Evolutionary conservation across 2,888 invertebrate species (phyloP), one percentile per base, ranked within the genome.

Genomic region (Oligia latruncula): DNA sequence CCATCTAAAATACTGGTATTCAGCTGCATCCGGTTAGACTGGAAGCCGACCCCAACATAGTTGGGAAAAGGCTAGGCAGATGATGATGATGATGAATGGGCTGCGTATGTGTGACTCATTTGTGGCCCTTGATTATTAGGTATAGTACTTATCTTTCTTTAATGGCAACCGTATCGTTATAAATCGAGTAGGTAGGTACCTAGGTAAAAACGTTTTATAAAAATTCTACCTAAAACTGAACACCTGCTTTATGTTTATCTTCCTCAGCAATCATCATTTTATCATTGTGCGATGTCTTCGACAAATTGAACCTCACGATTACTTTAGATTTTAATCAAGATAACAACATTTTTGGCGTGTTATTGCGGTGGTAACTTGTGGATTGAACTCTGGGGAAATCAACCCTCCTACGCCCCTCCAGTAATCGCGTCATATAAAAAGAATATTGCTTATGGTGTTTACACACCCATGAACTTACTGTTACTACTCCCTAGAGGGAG

Each of bases 311-410:
- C 74, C 83, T 66, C 90, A 90, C 90, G 91, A 92, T 92, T 93
- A 87, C 90, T 90, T 88, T 85, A 94, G 95, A 95, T 96, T 94
- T 91, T 92, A 94, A 95, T 95, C 91, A 91, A 92, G 95, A 95
- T 95, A 94, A 89, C 79, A 85, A 84, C 87, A 88, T 73, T 81
- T 79, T 82, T 87, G 46, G 62, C 88, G 85, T 85, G 85, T 85
- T 88, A 88, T 81, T 90, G 91, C 87, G 90, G 92, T 90, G 91
- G 89, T 89, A 91, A 93, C 89, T 91, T 90, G 92, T 90, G 87
- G 87, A 94, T 92, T 87, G 90, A 4, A 35, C 94, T 91, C 92
- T n/a, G 85, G 94, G 94, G 95, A 95, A 94, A 95, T 93, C 90
- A 93, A 88, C 90, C 91, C 91, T 90, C 85, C 79, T 74, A 23